Base-by-base conservation (phyloP, 2,888 invertebrate genomes). In the Stomorhina lunata region DNA sequence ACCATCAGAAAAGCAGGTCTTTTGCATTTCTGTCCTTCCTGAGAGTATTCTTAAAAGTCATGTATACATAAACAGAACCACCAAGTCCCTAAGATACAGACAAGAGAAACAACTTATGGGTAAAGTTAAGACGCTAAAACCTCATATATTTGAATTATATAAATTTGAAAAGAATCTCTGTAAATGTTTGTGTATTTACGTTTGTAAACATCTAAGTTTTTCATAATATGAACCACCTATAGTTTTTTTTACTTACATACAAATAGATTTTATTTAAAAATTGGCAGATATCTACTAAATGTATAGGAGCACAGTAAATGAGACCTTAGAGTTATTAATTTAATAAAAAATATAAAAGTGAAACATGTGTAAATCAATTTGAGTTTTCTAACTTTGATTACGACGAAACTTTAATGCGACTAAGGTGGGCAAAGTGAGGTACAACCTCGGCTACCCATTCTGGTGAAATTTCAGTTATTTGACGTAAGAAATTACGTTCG, bases 401-500 rank as follows among this genome's bases (percentile, higher is more conserved):
- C 2, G 77, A 71, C 40, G 83, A 75, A 32, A 77, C 85, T 79
- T 86, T 86, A 71, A 86, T 85, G 71, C 86, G 85, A 87, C 85
- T 89, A 32, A 87, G 85, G 81, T 85, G 86, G 79, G 86, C 86
- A 83, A 88, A 87, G 57, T 92, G 92, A 29, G 93, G 93, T 48
- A 92, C 91, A 61, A 93, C 90, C 87, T 95, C 94, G 65, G 92
- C 92, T 80, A 98, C 91, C 97, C 97, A 98, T 29, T 95, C 94
- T 9, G 94, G 92, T 88, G 96, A 95, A 59, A 98, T 94, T 40
- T 94, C 93, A 9, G 96, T 95, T 48, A 96, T 92, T 79, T 94
- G 94, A 86, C 96, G 93, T 89, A 98, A 93, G 92, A 96, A 98
- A 84, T 95, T 93, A 85, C 95, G 95, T 76, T 93, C 93, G 0